Conservation (phyloP, 2,113 vertebrate genomes). For the Panurus biarmicus region DNA sequence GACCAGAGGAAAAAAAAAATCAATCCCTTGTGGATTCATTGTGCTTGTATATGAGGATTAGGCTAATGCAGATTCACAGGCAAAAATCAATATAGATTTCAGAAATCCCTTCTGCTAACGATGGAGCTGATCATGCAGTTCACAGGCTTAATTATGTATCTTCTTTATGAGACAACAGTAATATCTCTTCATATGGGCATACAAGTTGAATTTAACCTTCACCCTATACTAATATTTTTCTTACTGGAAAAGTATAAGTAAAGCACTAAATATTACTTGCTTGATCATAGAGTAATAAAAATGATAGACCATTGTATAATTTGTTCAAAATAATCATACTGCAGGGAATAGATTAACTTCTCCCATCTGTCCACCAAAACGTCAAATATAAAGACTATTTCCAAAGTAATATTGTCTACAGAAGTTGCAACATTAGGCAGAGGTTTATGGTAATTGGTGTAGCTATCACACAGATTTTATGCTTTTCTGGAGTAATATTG, state of each 20-base stretch:
- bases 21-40: not conserved
- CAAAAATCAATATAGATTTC: constrained; percentile 28
- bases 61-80: constrained; percentile 36
- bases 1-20: constrained; percentile 20
- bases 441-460: not conserved
- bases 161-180: constrained; percentile 32
- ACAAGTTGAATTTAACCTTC: constrained; percentile 38
- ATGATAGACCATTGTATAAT: not conserved
- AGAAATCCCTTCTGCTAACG: constrained; percentile 19
- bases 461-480: not conserved
- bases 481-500: not conserved
- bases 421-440: not conserved
- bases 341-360: not conserved
- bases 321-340: not conserved
- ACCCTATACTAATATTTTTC: not conserved
- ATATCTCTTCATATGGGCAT: not conserved
- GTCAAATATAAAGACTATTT: not conserved
- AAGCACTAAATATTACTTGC: not conserved
- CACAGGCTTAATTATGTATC: constrained; percentile 31
- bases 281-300: constrained; percentile 1
- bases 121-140: constrained; percentile 3
- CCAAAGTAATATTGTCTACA: not conserved
- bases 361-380: not conserved
- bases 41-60: constrained; percentile 34
- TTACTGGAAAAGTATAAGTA: not conserved